Evolutionary conservation across 2,888 invertebrate species (phyloP).

Genomic region (Archips crataeganus): DNA sequence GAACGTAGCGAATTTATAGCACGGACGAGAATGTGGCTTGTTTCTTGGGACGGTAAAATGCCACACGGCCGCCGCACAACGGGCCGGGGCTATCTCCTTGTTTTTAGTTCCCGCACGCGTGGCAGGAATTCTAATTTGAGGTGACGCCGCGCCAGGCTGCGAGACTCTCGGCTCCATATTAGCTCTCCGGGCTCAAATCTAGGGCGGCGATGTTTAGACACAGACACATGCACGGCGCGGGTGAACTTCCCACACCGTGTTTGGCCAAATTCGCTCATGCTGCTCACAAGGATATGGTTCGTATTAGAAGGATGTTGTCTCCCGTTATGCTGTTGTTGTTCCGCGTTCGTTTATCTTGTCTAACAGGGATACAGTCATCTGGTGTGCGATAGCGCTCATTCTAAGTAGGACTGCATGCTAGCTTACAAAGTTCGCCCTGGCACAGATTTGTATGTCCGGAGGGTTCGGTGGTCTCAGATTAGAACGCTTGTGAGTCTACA

Average conservation of each 20-base stretch:
- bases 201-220: slow-evolving; percentile 42
- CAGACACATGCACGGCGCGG: slow-evolving; percentile 20
- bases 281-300: slow-evolving; percentile 41
- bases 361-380: slow-evolving; percentile 17
- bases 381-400: slow-evolving; percentile 11
- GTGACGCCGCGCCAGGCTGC: slow-evolving; percentile 9
- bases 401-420: slow-evolving; percentile 18
- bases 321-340: background rate
- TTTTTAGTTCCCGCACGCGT: slow-evolving; percentile 19
- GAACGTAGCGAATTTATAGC: slow-evolving; percentile 26
- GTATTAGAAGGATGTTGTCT: slow-evolving; percentile 29
- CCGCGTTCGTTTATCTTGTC: slow-evolving; percentile 6
- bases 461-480: background rate
- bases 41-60: slow-evolving; percentile 20
- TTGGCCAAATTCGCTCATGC: slow-evolving; percentile 39
- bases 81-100: slow-evolving; percentile 23
- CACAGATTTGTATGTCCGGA: slow-evolving; percentile 23
- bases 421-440: slow-evolving; percentile 6
- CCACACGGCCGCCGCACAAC: background rate
- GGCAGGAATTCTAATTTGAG: slow-evolving; percentile 39
- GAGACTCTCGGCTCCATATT: slow-evolving; percentile 39
- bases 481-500: slow-evolving; percentile 1
- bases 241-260: slow-evolving; percentile 11
- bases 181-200: slow-evolving; percentile 42
- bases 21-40: slow-evolving; percentile 23